Evolutionary conservation across 2,113 vertebrate genomes (phyloP).

Genomic region (Sterna hirundo): DNA sequence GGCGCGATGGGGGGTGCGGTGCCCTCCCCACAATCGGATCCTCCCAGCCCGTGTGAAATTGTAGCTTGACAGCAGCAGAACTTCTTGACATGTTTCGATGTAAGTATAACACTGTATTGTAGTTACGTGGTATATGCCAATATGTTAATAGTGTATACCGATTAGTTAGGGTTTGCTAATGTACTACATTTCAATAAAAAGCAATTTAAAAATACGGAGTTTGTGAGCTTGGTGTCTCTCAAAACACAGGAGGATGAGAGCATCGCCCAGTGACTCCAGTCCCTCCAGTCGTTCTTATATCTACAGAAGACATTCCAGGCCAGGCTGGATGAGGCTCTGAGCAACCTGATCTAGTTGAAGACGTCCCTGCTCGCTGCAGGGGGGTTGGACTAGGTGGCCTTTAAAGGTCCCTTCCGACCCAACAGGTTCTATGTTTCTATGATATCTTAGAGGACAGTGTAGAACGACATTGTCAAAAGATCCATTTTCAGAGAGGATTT

Average conservation of each 20-base stretch:
- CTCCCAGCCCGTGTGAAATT: conserved; percentile 28
- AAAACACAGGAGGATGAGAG: neutral
- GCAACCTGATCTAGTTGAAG: no score
- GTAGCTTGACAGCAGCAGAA: conserved; percentile 62
- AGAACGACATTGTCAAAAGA: neutral
- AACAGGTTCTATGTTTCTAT: no score
- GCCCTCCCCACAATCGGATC: conserved; percentile 16
- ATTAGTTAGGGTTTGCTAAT: conserved; percentile 76
- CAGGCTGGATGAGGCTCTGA: no score
- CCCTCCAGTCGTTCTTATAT: neutral
- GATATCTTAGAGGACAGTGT: neutral
- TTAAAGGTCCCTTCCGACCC: no score
- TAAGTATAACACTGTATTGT: conserved; percentile 73
- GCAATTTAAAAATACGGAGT: conserved; percentile 34
- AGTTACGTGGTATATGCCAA: conserved; percentile 65
- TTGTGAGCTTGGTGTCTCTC: neutral
- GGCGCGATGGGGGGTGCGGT: neutral
- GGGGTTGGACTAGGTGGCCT: no score
- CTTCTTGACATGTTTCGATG: conserved; percentile 62
- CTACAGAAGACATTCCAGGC: no score
- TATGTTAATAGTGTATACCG: conserved; percentile 67
- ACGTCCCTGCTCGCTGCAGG: no score
- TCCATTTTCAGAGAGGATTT: neutral
- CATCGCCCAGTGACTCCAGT: neutral
- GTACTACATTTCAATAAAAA: conserved; percentile 82